Base-by-base conservation (phyloP, 1,140 invertebrate genomes). In the Procambarus virginalis region DNA sequence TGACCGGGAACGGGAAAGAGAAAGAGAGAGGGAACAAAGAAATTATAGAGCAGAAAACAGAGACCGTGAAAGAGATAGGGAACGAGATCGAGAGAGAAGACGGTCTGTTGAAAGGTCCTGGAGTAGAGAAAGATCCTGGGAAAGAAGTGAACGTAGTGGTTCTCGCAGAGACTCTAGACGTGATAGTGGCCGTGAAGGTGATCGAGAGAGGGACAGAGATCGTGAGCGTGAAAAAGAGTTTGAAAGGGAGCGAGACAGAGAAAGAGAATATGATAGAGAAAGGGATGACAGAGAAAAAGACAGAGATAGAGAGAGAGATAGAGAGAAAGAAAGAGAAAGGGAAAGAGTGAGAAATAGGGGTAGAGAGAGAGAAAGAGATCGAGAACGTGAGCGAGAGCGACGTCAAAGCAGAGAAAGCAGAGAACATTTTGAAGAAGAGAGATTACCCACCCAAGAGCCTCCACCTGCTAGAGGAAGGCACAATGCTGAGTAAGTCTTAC, bases 271-370 rank as follows among this genome's bases (percentile, higher is more conserved):
- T 9, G 85, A 88, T 3, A 81, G 92, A 85, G 86, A 93, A 93
- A 14, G 94, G 93, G 6, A 95, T 93, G 88, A 93, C 93, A 86
- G 95, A 94, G 91, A 93, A 94, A 48, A 90, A 89, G 92, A 92
- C 51, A 91, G 91, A 73, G 92, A 93, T n/a, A 93, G 94, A 91
- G 93, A 94, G 22, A 92, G 84, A 60, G 84, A 87, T 49, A 80
- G 22, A 17, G 86, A 87, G 2, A 80, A 79, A 81, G 86, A 88
- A 5, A 81, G 48, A 73, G 79, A 82, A 48, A 46, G 78, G n/a
- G 86, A 87, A 12, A 51, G 92, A 84, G 85, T 93, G 93, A 14
- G 94, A 93, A 6, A 93, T 93, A 88, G 95, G 93, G 87, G 93
- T 93, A 84, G 95, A 94, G 91, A 93, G 94, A 49, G 91, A 88